Conservation (phyloP, 2,888 invertebrate species). For the Xanthostigma xanthostigma region DNA sequence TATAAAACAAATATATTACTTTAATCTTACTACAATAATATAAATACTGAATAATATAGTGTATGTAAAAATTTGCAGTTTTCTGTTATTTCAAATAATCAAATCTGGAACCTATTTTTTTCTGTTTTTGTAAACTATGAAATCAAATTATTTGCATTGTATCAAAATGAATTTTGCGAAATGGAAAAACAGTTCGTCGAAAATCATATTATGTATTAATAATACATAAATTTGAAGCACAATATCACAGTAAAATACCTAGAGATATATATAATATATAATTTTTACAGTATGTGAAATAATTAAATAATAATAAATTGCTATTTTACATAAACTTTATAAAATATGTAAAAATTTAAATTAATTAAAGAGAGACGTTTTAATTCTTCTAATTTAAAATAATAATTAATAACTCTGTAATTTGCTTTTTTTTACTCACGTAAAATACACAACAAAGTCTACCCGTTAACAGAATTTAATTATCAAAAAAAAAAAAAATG, state of each 20-base stretch:
- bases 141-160: too few species aligned
- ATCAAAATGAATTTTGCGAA: too few species aligned
- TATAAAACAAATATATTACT: too few species aligned
- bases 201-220: not conserved
- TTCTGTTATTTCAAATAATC: conserved; percentile 10
- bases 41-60: conserved; percentile 18
- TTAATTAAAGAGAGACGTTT: conserved; percentile 14
- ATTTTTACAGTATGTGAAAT: conserved; percentile 2
- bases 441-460: not conserved
- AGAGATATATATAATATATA: conserved; percentile 1
- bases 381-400: too few species aligned
- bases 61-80: conserved; percentile 17
- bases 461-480: not conserved
- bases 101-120: conserved; percentile 15
- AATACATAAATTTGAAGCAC: too few species aligned
- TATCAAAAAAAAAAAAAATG: not conserved
- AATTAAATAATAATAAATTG: not conserved
- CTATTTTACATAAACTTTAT: conserved; percentile 6
- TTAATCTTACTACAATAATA: not conserved
- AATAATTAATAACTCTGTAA: conserved; percentile 8
- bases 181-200: too few species aligned
- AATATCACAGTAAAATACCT: not conserved
- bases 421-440: conserved; percentile 3
- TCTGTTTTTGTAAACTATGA: not conserved
- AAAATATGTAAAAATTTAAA: conserved; percentile 17